Evolutionary conservation across 2,113 vertebrate species (phyloP).

Genomic region (Nycticorax nycticorax): DNA sequence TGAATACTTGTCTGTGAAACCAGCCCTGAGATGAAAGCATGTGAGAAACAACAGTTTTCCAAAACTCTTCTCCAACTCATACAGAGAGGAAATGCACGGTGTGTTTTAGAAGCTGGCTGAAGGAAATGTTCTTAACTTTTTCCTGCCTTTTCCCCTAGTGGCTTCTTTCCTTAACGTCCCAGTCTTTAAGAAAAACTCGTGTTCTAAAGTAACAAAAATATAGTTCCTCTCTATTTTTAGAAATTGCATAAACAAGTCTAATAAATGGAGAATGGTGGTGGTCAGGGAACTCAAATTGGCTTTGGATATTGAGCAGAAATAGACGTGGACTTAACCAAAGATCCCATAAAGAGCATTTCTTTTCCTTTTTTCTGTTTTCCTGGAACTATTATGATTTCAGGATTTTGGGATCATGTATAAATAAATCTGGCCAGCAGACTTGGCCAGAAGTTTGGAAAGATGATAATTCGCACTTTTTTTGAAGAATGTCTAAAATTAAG

Average conservation of each 20-base stretch:
- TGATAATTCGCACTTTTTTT: not conserved
- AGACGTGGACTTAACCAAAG: not conserved
- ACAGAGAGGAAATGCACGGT: not conserved
- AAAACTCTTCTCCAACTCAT: constrained; percentile 12
- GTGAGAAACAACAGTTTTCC: not conserved
- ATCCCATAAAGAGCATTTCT: constrained; percentile 13
- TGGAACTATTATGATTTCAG: constrained; percentile 52
- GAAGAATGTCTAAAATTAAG: constrained; percentile 24
- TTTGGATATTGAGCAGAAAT: constrained; percentile 40
- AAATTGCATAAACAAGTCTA: constrained; percentile 29
- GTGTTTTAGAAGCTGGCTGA: constrained; percentile 49
- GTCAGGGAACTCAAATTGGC: constrained; percentile 11
- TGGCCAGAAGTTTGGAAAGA: constrained; percentile 46
- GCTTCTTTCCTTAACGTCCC: constrained; percentile 42
- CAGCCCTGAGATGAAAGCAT: not conserved
- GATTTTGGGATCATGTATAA: constrained; percentile 52
- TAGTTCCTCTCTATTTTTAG: constrained; percentile 40
- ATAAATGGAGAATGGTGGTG: constrained; percentile 8
- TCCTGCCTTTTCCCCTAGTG: constrained; percentile 45
- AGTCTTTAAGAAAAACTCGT: constrained; percentile 6
- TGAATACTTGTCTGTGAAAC: constrained; percentile 25
- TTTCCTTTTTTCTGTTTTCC: constrained; percentile 37
- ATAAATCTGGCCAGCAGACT: constrained; percentile 41
- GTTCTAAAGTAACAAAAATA: constrained; percentile 47
- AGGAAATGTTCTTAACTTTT: constrained; percentile 47